Conservation (phyloP, 2,797 vertebrate species). For the Pagetopsis macropterus region DNA sequence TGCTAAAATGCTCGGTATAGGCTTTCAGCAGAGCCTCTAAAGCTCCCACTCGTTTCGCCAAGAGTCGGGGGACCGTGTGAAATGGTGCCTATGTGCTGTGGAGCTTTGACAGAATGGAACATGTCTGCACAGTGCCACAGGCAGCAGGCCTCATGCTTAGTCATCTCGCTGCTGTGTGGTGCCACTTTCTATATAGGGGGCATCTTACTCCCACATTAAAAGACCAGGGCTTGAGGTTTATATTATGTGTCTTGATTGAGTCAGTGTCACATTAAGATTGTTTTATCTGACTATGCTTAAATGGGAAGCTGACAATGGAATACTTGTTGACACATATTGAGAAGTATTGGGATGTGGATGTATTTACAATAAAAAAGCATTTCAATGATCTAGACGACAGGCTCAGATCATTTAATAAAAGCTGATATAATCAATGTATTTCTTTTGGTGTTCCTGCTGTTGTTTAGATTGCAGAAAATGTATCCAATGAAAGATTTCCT, state of each 20-base stretch:
- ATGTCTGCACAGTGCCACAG: slow-evolving; percentile 76
- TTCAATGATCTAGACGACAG: neutral
- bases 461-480: neutral
- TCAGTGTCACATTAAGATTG: slow-evolving; percentile 17
- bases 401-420: neutral
- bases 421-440: neutral
- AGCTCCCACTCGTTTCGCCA: slow-evolving; percentile 69
- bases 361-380: neutral
- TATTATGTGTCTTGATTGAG: slow-evolving; percentile 26
- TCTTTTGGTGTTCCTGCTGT: neutral
- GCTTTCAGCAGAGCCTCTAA: slow-evolving; percentile 50
- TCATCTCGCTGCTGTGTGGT: slow-evolving; percentile 63
- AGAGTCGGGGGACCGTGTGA: slow-evolving; percentile 71
- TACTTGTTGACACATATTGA: neutral
- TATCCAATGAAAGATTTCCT: neutral
- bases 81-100: slow-evolving; percentile 71
- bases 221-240: slow-evolving; percentile 1
- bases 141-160: slow-evolving; percentile 71
- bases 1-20: slow-evolving; percentile 27
- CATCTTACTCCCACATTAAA: slow-evolving; percentile 35
- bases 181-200: slow-evolving; percentile 35
- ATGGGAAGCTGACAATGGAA: neutral
- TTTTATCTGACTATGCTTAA: slow-evolving; percentile 4
- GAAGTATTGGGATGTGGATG: neutral
- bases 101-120: slow-evolving; percentile 79